A percentile compares a stretch with the other conserved stretches of the same genome.
phyloP scores from a whole-genome alignment of 2,888 invertebrate species.

The Hymenopus coronatus region DNA sequence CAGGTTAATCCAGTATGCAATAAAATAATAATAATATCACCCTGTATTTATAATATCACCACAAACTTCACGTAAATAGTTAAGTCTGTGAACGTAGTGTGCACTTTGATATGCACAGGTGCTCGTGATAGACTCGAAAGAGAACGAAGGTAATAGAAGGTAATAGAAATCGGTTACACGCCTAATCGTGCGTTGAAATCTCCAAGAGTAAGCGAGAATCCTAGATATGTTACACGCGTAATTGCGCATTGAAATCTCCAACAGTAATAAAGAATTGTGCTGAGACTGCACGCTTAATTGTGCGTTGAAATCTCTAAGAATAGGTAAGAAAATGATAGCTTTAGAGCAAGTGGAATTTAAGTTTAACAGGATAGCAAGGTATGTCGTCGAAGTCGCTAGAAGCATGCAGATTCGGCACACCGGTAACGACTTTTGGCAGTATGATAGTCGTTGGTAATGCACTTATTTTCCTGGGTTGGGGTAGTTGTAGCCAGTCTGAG shows the following conservation, averaged over 20 bases:
- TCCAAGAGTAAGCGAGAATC: no score
- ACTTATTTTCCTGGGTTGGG: conserved; percentile 23
- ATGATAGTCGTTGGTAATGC: background rate
- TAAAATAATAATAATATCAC: background rate
- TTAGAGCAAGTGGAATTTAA: background rate
- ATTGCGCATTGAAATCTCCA: background rate
- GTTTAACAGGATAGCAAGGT: background rate
- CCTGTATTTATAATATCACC: background rate
- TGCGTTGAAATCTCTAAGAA: background rate
- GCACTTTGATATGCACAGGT: background rate
- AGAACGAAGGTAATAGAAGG: background rate
- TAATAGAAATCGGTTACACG: background rate
- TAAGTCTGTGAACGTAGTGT: background rate
- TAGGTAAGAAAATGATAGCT: background rate
- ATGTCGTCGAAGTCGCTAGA: background rate
- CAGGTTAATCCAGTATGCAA: background rate
- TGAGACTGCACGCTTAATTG: no score
- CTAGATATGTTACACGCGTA: background rate
- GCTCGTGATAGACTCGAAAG: background rate
- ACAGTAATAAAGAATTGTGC: no score
- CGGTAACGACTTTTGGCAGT: background rate
- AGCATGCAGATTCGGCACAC: no score
- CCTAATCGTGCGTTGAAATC: no score
- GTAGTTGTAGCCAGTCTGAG: conserved; percentile 22
- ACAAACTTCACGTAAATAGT: background rate